Conservation (phyloP, 2,888 invertebrate genomes). For the Scotopteryx bipunctaria region DNA sequence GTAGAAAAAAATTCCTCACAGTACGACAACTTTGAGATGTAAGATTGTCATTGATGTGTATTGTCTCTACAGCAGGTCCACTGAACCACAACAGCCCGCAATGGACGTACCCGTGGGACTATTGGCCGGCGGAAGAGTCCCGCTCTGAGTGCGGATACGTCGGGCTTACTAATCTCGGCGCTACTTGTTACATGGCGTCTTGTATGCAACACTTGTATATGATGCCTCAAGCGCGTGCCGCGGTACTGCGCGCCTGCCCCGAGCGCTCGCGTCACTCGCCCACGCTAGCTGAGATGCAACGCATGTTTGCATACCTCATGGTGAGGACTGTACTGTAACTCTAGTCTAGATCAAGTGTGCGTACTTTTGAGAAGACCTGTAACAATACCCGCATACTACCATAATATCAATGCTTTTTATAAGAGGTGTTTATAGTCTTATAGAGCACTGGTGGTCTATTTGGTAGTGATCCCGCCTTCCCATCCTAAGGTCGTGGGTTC, state of each 20-base stretch:
- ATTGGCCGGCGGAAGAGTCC: conserved; percentile 98
- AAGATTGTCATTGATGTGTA: no score
- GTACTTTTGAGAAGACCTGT: no score
- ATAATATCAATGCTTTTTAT: not conserved
- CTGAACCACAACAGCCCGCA: conserved; percentile 72
- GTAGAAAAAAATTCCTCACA: no score
- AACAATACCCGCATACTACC: not conserved
- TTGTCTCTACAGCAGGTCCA: conserved; percentile 17
- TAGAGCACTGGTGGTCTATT: no score
- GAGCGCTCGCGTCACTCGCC: conserved; percentile 90
- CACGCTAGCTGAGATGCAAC: conserved; percentile 93
- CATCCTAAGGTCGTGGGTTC: no score
- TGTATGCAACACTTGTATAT: conserved; percentile 98
- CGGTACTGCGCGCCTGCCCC: conserved; percentile 91
- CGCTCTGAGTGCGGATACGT: conserved; percentile 97
- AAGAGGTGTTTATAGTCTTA: no score
- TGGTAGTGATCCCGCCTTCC: no score
- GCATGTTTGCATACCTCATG: conserved; percentile 97
- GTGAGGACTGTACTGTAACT: conserved; percentile 63
- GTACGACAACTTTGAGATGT: no score
- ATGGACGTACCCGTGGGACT: conserved; percentile 97
- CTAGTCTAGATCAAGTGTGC: not conserved
- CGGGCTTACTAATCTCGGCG: conserved; percentile 96
- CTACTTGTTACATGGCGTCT: conserved; percentile 98
- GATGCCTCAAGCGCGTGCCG: conserved; percentile 96